These are phyloP conservation scores for Danio jaintianensis DNA, from an alignment of 2,797 vertebrate species.

Conservation along the genomic window DNA sequence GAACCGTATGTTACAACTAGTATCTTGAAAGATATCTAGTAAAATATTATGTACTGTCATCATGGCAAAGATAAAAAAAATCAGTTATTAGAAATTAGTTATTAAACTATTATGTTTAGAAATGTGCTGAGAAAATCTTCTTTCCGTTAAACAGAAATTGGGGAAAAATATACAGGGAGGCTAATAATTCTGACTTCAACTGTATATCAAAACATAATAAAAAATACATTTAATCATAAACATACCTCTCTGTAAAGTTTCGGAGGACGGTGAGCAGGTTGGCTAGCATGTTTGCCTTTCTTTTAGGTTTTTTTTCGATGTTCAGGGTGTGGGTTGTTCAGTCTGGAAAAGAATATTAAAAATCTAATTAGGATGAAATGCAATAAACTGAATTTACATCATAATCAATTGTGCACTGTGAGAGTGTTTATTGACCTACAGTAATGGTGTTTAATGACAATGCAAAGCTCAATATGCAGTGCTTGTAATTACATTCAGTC, in stretches of 20 bases:
- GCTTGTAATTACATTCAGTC: no score
- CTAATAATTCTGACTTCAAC: no score
- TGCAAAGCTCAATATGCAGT: background rate
- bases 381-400: background rate
- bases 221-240: background rate
- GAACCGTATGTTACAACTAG: no score
- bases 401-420: background rate
- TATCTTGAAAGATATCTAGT: no score
- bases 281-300: conserved; percentile 24
- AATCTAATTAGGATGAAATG: background rate
- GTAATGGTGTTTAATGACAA: background rate
- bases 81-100: no score
- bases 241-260: conserved; percentile 49
- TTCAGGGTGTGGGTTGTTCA: background rate
- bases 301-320: background rate
- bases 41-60: no score
- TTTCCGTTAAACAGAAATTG: no score
- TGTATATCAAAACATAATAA: background rate
- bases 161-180: no score
- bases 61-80: no score
- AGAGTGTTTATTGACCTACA: background rate
- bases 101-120: no score
- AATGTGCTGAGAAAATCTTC: no score
- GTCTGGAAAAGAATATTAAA: conserved; percentile 10
- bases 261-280: conserved; percentile 38